Conservation (phyloP, 2,113 vertebrate species). For the Geococcyx californianus region DNA sequence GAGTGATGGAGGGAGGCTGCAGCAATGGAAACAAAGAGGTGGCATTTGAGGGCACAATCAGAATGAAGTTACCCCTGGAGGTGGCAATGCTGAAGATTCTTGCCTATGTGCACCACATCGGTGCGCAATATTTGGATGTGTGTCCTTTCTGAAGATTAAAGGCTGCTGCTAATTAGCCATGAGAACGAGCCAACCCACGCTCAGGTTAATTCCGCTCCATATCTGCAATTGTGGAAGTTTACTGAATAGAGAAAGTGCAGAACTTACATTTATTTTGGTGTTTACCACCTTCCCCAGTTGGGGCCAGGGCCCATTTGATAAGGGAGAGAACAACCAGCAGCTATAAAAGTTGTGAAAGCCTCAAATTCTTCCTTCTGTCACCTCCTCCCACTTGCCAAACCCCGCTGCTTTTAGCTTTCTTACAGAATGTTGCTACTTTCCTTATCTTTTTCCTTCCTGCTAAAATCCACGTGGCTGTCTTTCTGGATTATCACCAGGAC, state of each 20-base stretch:
- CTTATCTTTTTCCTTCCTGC: not conserved
- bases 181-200: not conserved
- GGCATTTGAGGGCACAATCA: not conserved
- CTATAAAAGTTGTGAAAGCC: not conserved
- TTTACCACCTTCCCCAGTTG: not conserved
- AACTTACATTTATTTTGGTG: not conserved
- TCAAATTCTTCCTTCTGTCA: not conserved
- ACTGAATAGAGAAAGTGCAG: not conserved
- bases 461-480: not conserved
- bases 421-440: not conserved
- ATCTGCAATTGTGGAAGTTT: not conserved
- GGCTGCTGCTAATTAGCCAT: not conserved
- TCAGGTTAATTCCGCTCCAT: not conserved
- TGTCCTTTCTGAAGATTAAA: not conserved
- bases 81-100: not conserved
- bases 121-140: not conserved
- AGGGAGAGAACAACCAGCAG: not conserved
- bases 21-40: not conserved
- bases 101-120: fast-evolving
- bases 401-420: not conserved
- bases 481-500: not conserved
- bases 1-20: not conserved
- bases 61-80: not conserved
- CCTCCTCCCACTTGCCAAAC: not conserved
- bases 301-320: not conserved